Evolutionary conservation across 2,113 vertebrate genomes (phyloP).

Genomic region (Ovis canadensis): DNA sequence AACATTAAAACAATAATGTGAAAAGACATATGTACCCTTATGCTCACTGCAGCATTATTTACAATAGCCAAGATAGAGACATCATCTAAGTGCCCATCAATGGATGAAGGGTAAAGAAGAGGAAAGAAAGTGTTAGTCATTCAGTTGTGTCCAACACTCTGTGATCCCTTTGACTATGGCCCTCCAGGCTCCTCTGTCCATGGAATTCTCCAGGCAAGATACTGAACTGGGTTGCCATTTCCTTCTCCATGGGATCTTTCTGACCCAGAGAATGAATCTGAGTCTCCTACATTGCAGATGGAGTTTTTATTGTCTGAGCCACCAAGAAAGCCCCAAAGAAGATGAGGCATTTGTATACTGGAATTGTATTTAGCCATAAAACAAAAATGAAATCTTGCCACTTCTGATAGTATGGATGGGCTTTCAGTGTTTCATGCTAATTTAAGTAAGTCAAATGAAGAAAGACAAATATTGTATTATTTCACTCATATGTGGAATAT

Average conservation of each 20-base stretch:
- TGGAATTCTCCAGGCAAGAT: not conserved
- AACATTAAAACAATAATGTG: not conserved
- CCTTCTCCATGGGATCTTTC: not conserved
- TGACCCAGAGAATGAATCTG: not conserved
- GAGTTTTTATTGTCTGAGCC: not conserved
- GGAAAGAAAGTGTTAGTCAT: not conserved
- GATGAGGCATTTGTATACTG: not conserved
- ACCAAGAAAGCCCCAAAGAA: not conserved
- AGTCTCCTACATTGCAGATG: not conserved
- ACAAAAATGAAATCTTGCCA: not conserved
- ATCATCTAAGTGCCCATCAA: not conserved
- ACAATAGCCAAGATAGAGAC: not conserved
- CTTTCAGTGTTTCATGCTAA: not conserved
- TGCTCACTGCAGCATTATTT: not conserved
- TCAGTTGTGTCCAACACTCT: not conserved
- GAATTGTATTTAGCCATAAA: not conserved
- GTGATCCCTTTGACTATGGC: not conserved
- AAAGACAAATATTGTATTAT: not conserved
- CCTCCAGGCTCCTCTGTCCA: not conserved
- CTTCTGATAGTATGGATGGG: not conserved
- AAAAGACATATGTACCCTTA: not conserved
- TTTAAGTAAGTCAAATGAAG: not conserved
- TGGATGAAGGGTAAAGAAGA: not conserved
- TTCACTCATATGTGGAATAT: not conserved
- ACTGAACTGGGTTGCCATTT: not conserved